Conservation (phyloP, 2,888 invertebrate species). For the Bimastos eiseni region DNA sequence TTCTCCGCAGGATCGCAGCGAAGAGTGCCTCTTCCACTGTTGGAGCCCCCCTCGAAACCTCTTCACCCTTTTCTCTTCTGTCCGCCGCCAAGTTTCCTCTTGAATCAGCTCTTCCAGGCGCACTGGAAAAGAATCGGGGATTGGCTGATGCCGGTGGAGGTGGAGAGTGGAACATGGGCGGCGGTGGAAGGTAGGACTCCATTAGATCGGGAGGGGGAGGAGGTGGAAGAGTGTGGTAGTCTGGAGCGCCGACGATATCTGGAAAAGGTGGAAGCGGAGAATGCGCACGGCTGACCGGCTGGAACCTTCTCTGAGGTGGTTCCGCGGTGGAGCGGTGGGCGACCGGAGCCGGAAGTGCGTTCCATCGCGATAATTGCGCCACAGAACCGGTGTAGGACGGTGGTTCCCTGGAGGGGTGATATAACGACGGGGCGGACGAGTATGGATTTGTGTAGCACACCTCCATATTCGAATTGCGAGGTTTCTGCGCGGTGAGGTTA, state of each 20-base stretch:
- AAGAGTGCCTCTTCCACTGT: neutral
- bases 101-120: neutral
- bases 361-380: neutral
- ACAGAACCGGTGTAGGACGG: neutral
- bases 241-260: neutral
- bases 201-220: neutral
- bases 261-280: slow-evolving; percentile 16
- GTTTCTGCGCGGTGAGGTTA: neutral
- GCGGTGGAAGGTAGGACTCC: neutral
- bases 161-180: neutral
- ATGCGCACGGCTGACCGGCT: neutral
- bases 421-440: neutral
- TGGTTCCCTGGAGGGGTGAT: neutral
- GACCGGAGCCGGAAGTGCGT: neutral
- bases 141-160: neutral
- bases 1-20: neutral
- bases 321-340: neutral
- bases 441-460: neutral
- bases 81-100: neutral
- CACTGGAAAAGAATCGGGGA: neutral
- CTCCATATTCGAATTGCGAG: neutral
- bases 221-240: slow-evolving; percentile 8
- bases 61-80: neutral
- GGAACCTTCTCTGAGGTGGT: neutral
- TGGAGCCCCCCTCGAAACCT: neutral